Percentiles rank a stretch among this genome's conserved stretches.
Conservation (phyloP, 2,113 vertebrate species). For the Indicator indicator region DNA sequence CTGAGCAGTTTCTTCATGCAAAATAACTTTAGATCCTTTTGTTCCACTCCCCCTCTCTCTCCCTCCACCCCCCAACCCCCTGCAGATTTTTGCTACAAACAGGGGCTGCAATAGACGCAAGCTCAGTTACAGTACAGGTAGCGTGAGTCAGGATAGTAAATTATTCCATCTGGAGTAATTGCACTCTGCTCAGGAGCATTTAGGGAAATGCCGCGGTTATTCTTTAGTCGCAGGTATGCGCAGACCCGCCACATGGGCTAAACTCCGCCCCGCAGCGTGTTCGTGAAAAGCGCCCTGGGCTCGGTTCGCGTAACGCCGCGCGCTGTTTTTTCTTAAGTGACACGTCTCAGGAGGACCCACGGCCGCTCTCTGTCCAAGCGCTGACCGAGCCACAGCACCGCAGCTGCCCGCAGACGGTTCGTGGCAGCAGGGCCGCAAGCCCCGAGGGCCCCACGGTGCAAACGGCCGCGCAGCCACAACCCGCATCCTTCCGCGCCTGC, state of each 20-base stretch:
- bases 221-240: rapidly evolving
- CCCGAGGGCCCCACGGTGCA: too few species aligned
- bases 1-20: rapidly evolving
- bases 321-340: rapidly evolving
- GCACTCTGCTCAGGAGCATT: too few species aligned
- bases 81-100: too few species aligned
- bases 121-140: rapidly evolving
- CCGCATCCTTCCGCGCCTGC: too few species aligned
- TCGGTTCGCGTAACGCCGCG: too few species aligned
- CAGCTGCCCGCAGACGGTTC: rapidly evolving
- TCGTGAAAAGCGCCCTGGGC: too few species aligned
- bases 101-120: not conserved
- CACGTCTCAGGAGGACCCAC: too few species aligned
- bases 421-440: rapidly evolving
- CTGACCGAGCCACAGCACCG: rapidly evolving
- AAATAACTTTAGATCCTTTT: not conserved
- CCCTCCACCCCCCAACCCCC: too few species aligned
- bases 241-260: rapidly evolving
- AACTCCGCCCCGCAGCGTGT: rapidly evolving
- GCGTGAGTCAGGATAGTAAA: rapidly evolving
- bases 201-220: rapidly evolving
- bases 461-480: too few species aligned
- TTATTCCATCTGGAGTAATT: rapidly evolving
- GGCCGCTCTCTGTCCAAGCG: too few species aligned
- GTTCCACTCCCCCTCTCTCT: too few species aligned